Conservation (phyloP, 2,797 vertebrate genomes). For the Pampus argenteus region DNA sequence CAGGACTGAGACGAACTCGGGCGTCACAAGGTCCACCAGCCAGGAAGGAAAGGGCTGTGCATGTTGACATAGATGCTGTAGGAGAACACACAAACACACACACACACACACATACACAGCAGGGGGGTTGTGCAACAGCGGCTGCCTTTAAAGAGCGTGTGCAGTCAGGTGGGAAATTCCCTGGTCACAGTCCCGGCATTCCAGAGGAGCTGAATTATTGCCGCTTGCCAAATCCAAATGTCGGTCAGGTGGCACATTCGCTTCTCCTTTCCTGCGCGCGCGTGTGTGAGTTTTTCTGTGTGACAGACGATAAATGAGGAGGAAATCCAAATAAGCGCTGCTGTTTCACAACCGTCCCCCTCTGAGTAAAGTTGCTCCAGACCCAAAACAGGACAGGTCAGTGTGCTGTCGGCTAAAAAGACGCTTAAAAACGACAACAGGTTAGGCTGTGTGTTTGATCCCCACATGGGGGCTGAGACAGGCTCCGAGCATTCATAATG, state of each 20-base stretch:
- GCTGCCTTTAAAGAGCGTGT: slow-evolving; percentile 58
- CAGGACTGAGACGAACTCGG: slow-evolving; percentile 30
- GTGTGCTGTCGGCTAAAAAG: background rate
- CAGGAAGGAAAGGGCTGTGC: slow-evolving; percentile 68
- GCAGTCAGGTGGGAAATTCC: slow-evolving; percentile 79
- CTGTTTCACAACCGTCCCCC: slow-evolving; percentile 23
- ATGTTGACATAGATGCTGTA: slow-evolving; percentile 62
- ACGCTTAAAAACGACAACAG: slow-evolving; percentile 38
- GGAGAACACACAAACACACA: slow-evolving; percentile 30
- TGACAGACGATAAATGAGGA: slow-evolving; percentile 49
- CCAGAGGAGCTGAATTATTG: slow-evolving; percentile 46
- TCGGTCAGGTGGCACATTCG: slow-evolving; percentile 69
- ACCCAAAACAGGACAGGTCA: slow-evolving; percentile 43
- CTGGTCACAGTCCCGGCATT: slow-evolving; percentile 57
- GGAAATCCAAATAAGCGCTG: slow-evolving; percentile 58
- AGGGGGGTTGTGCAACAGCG: slow-evolving; percentile 46
- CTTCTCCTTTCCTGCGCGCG: slow-evolving; percentile 18
- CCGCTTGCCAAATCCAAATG: slow-evolving; percentile 14
- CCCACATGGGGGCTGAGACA: slow-evolving; percentile 32
- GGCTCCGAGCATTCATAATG: background rate
- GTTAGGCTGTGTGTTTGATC: slow-evolving; percentile 35
- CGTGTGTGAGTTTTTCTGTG: slow-evolving; percentile 13
- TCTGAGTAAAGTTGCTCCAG: background rate
- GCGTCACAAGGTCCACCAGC: slow-evolving; percentile 58
- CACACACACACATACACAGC: slow-evolving; percentile 2